Conservation (phyloP, 2,797 vertebrate species). For the Triplophysa bombifrons region DNA sequence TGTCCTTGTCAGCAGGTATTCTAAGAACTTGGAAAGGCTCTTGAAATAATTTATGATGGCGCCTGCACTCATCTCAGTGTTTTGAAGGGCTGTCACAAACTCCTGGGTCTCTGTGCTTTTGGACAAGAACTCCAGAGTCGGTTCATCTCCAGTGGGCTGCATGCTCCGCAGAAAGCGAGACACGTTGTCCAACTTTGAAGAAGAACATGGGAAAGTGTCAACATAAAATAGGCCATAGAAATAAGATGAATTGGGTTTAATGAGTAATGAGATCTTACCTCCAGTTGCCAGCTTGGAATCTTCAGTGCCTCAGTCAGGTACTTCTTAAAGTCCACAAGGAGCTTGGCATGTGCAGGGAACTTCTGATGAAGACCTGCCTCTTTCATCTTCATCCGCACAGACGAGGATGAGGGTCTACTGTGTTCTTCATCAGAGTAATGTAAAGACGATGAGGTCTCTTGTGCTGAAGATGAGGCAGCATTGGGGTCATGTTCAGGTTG, state of each 20-base stretch:
- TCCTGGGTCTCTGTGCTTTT: too few species aligned
- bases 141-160: background rate
- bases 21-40: background rate
- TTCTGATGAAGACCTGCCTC: background rate
- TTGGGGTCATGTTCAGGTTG: too few species aligned
- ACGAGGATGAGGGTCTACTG: background rate
- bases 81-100: too few species aligned
- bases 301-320: background rate
- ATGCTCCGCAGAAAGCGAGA: background rate
- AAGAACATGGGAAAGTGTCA: background rate
- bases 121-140: background rate
- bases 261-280: background rate
- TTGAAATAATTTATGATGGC: too few species aligned
- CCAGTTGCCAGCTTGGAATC: background rate
- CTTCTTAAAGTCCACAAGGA: constrained; percentile 12
- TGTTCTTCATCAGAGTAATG: too few species aligned
- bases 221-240: background rate
- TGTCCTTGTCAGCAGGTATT: background rate
- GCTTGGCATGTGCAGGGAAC: background rate
- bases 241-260: background rate
- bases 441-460: too few species aligned
- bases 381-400: background rate
- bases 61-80: too few species aligned
- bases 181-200: background rate
- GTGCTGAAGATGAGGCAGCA: background rate